Base-by-base conservation (phyloP, 2,888 invertebrate species). In the Alentia gelatinosa region DNA sequence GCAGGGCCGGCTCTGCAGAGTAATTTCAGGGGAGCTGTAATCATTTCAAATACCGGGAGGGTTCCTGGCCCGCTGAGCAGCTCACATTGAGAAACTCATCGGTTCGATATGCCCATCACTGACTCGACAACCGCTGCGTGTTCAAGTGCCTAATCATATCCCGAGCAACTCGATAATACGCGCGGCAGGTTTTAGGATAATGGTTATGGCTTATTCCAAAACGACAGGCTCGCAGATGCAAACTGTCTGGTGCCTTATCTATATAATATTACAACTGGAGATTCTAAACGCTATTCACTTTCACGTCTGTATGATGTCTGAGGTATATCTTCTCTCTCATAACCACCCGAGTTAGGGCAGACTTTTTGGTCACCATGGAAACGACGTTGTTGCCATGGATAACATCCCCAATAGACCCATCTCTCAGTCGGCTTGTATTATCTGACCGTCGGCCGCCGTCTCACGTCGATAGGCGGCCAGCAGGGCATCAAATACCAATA, bases 401-500 rank as follows among this genome's bases (percentile, higher is more conserved):
- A 68, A 68, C 68, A 19, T 4, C 68, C 68, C 68, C 68, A 26
- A 68, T 30, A 68, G 68, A 68, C 68, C 68, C 68, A 68, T 68
- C 68, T 30, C 68, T 26, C 30, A 30, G 68, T 68, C 30, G 1
- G 68, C 12, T 30, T 1, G 68, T 68, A 68, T 68, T 26, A 68
- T 68, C 68, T 26, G 68, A 30, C 68, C 30, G 68, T 26, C 30
- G 68, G 33, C n/a, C 12, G 30, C 12, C 26, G 68, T 4, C 68
- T 12, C n/a, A 68, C 68, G 68, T 68, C 68, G 68, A 68, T 68
- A 68, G 30, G 68, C 68, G 30, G 68, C 68, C 68, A 68, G 68
- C 68, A 68, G 68, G 68, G 68, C 68, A 68, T 68, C 68, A 68
- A 68, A 68, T 68, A 68, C 68, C 68, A 30, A 68, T 68, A 68